Conservation (phyloP, 2,113 vertebrate species). For the Phaethornis superciliosus region DNA sequence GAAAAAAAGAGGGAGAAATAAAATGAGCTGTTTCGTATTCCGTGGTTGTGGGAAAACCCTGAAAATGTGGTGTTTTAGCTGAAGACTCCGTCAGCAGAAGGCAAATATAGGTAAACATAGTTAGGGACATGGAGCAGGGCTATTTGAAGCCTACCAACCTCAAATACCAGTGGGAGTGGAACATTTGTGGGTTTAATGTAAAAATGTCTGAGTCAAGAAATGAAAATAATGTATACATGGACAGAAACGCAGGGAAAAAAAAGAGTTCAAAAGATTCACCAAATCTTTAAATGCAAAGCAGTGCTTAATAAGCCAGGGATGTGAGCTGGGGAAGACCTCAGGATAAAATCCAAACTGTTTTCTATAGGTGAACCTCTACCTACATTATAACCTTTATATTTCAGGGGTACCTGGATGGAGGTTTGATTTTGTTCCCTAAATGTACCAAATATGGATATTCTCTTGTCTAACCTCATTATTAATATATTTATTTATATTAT, state of each 20-base stretch:
- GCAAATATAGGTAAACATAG: not conserved
- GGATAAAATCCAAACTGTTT: not conserved
- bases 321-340: not conserved
- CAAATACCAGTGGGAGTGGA: not conserved
- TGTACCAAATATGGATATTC: not conserved
- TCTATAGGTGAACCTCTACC: not conserved
- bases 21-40: not conserved
- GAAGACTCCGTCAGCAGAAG: not conserved
- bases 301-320: not conserved
- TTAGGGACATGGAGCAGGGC: not conserved
- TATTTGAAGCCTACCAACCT: not conserved
- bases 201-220: not conserved
- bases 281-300: not conserved
- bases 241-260: not conserved
- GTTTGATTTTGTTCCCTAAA: not conserved
- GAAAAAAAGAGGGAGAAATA: accelerated
- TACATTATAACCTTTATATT: not conserved
- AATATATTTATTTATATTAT: no score
- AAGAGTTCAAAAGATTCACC: not conserved
- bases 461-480: not conserved
- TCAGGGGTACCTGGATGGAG: not conserved
- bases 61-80: not conserved
- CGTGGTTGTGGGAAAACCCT: not conserved
- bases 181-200: not conserved
- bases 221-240: not conserved